Conservation (phyloP, 2,888 invertebrate species). For the Leucania comma region DNA sequence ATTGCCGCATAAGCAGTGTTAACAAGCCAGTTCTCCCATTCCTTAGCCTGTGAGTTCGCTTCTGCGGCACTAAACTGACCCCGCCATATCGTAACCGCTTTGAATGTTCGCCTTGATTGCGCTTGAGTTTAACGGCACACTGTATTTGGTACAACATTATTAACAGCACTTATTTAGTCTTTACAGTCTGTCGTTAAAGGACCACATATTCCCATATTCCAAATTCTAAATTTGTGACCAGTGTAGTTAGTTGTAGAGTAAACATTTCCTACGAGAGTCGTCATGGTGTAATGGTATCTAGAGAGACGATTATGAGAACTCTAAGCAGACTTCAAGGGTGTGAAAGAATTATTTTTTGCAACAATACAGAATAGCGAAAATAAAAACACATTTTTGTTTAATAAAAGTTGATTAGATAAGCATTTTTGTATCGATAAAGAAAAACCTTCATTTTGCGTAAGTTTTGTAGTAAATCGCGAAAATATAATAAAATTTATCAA, state of each 20-base stretch:
- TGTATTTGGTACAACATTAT: conserved; percentile 55
- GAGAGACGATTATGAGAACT: conserved; percentile 8
- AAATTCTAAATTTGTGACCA: conserved; percentile 62
- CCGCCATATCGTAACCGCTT: conserved; percentile 66
- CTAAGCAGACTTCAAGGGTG: not conserved
- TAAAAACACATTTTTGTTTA: not conserved
- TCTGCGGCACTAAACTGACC: conserved; percentile 55
- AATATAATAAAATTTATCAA: not conserved
- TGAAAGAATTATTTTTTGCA: not conserved
- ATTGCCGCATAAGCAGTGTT: conserved; percentile 1
- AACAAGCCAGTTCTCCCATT: conserved; percentile 54
- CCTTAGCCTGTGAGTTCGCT: conserved; percentile 62
- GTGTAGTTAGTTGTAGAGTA: conserved; percentile 23
- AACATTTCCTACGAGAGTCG: conserved; percentile 14
- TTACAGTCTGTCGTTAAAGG: conserved; percentile 67
- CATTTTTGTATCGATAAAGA: not conserved
- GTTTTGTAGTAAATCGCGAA: not conserved
- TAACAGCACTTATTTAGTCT: conserved; percentile 52
- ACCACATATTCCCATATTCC: conserved; percentile 87
- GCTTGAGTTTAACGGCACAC: conserved; percentile 65
- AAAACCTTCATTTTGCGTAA: too few relatives aligned
- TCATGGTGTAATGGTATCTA: not conserved
- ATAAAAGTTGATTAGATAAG: too few relatives aligned
- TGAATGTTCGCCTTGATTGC: conserved; percentile 68
- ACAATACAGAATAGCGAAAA: not conserved